These are phyloP conservation scores for Camarhynchus parvulus DNA, from an alignment of 2,113 vertebrate genomes.

Conservation along the genomic window DNA sequence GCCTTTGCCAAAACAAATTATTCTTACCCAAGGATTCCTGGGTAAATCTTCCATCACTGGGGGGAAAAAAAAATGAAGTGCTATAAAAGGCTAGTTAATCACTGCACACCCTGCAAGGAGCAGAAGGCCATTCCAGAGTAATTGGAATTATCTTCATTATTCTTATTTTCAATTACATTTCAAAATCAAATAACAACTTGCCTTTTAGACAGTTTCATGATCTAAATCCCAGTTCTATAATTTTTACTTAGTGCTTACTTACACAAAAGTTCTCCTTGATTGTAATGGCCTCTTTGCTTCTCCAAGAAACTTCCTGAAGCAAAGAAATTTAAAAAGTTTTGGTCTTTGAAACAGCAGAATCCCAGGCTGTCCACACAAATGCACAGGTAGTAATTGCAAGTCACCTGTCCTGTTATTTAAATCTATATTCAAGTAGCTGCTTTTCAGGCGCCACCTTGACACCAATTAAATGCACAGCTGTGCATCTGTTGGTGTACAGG, in stretches of 20 bases:
- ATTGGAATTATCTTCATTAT: conserved; percentile 61
- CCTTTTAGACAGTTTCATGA: conserved; percentile 34
- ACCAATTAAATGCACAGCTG: conserved; percentile 53
- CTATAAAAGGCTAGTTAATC: conserved; percentile 48
- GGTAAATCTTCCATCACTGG: conserved; percentile 13
- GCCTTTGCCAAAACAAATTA: conserved; percentile 36
- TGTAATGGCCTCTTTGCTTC: neutral
- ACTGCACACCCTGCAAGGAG: conserved; percentile 14
- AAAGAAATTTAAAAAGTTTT: neutral
- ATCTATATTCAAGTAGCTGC: conserved; percentile 13
- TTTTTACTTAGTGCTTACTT: conserved; percentile 42
- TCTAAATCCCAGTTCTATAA: conserved; percentile 32
- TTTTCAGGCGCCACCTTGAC: conserved; percentile 34
- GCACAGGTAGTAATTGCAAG: neutral
- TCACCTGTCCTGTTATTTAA: conserved; percentile 32
- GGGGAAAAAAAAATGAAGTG: neutral
- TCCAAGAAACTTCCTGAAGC: neutral
- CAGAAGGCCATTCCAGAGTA: conserved; percentile 50
- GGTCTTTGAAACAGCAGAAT: conserved; percentile 7
- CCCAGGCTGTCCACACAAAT: conserved; percentile 18
- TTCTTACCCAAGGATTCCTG: conserved; percentile 19
- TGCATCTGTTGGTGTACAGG: neutral
- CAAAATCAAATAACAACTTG: conserved; percentile 61
- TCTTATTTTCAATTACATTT: conserved; percentile 64
- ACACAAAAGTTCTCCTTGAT: conserved; percentile 2